Conservation (phyloP, 2,797 vertebrate species). For the Etheostoma nigrum region DNA sequence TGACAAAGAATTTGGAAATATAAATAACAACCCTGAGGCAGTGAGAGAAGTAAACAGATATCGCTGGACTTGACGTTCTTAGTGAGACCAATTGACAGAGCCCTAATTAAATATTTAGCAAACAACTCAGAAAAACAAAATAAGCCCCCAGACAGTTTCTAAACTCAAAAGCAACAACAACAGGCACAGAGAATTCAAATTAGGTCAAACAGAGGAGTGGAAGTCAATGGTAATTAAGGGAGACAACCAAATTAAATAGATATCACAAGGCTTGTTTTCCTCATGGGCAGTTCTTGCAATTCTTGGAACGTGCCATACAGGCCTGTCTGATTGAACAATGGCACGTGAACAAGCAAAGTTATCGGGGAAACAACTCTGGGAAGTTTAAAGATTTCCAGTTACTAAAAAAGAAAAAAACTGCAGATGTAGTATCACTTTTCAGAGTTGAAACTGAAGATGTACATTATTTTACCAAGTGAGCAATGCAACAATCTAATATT, state of each 20-base stretch:
- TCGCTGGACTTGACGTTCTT: constrained; percentile 65
- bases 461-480: constrained; percentile 23
- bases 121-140: constrained; percentile 73
- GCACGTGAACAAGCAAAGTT: constrained; percentile 25
- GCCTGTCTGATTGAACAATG: constrained; percentile 18
- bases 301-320: constrained; percentile 14
- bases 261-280: constrained; percentile 54
- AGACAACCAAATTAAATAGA: constrained; percentile 70
- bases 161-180: constrained; percentile 76
- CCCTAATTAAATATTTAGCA: constrained; percentile 77
- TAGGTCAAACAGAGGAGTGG: constrained; percentile 61
- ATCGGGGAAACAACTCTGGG: constrained; percentile 23
- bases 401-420: not conserved
- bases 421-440: constrained; percentile 9
- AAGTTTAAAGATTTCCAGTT: constrained; percentile 37
- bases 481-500: constrained; percentile 23
- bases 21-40: constrained; percentile 38
- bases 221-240: constrained; percentile 71
- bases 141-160: constrained; percentile 64
- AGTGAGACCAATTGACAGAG: constrained; percentile 55
- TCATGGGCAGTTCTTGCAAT: constrained; percentile 30
- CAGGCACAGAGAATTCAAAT: constrained; percentile 67
- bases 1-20: constrained; percentile 32
- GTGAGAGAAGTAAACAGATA: constrained; percentile 43
- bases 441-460: constrained; percentile 23